Base-by-base conservation (phyloP, 2,113 vertebrate genomes). In the Smithornis capensis region DNA sequence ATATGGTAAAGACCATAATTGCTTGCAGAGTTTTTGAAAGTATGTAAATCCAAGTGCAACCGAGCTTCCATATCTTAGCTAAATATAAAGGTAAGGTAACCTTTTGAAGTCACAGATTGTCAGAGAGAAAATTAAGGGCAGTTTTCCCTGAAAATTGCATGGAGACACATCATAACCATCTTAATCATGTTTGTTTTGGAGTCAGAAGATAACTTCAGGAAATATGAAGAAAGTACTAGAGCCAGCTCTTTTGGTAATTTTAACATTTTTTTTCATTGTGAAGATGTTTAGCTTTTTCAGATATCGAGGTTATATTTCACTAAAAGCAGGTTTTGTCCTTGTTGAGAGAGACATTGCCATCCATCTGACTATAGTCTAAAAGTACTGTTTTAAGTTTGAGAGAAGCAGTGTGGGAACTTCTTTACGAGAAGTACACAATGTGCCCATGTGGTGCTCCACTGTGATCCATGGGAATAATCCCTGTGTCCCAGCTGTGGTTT, bases 121-220 rank as follows among this genome's bases (percentile, higher is more conserved):
- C 38, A 92, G 69, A 55, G 24, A 52, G 33, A 21, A 18, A 87
- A 21, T 8, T 56, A n/a, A 83, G 81, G 89, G 19, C 28, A 53
- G 63, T 89, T 90, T 92, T 3, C 40, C 69, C 19, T 57, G n/a
- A 23, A 65, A 49, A 63, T 63, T 63, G 50, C 4, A 0, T 47
- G 21, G 42, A 55, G 60, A 40, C 33, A 74, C 59, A 56, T 42
- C 42, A 62, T 81, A 94, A 62, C 7, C 9, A 50, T 50, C 18
- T 63, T 63, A 84, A 59, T 89, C 19, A 33, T 38, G 16, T 81
- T 92, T 94, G 14, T 53, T 82, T 83, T 81, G 81, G 64, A 84
- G 52, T 1, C 0, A 1, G 25, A 84, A 55, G 57, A n/a, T 28
- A 75, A 27, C 38, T 84, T 83, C 55, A 78, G 60, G n/a, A 81